Evolutionary conservation across 2,888 invertebrate genomes (phyloP), one percentile per base, ranked within the genome.

Genomic region (Autographa pulchrina): DNA sequence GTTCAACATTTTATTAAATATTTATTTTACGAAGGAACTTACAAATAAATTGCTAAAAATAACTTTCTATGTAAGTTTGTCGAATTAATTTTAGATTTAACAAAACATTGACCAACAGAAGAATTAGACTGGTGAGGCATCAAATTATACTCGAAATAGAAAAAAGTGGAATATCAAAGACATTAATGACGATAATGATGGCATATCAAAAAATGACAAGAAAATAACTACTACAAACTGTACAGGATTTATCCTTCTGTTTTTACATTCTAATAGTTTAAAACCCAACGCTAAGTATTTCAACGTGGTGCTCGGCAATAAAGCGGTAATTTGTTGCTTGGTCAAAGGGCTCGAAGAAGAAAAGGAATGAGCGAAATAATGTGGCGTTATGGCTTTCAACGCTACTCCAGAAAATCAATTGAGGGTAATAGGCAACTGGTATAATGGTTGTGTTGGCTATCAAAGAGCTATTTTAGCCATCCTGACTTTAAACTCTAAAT

Each of bases 381-480:
- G 54, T 25, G 20, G 14, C 54, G 31, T 66, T 68, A 68, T 16
- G 54, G 72, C 68, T 75, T 69, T 65, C 41, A 58, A 59, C 38
- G 56, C 54, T 65, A 72, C 68, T 75, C 75, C 56, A 72, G 18
- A 75, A 79, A 78, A 78, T 78, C 77, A 79, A 72, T 77, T 72
- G 66, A 65, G 66, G 58, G 65, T 65, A 65, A 65, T 65, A 54
- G 74, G 62, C 68, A 64, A 66, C 38, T 71, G 60, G 48, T 56
- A 68, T 75, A 38, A 65, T 68, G 75, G 78, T 68, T 65, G 48
- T 31, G 52, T 71, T 58, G 31, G 38, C 75, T 75, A 75, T 78
- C 64, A 79, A 79, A 72, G 68, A 66, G 35, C 64, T 60, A 72
- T 48, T 52, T 66, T 35, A 52, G 66, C 65, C 58, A 43, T 62